Evolutionary conservation across 2,888 invertebrate genomes (phyloP), one percentile per base, ranked within the genome.

Genomic region (Notodonta dromedarius): DNA sequence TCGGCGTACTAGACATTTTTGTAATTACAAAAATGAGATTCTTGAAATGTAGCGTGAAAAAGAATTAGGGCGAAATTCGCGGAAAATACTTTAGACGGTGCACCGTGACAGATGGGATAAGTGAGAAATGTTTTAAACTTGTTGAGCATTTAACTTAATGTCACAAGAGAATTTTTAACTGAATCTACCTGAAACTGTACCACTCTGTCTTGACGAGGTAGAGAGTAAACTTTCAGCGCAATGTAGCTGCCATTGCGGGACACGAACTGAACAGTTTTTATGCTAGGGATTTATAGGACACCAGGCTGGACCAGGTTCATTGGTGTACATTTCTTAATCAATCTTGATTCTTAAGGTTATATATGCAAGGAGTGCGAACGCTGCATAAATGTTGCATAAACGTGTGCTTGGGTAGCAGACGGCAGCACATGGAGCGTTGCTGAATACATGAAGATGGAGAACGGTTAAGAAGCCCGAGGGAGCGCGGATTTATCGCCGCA

Each of bases 1-100:
- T 91, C 88, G 91, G 86, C 88, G 91, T 90, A 90, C 90, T 91
- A 91, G 93, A 93, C 93, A 92, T 93, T 93, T 93, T 93, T 93
- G 93, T 93, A 93, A 93, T 93, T 93, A 93, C 93, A 91, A 93
- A 93, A 93, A 93, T 93, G 93, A 91, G 93, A 92, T 92, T 93
- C 91, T 89, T 90, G 92, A 93, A 93, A 93, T 93, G 93, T 93
- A 93, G 91, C 93, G 93, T 93, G 91, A 93, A 91, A 91, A 93
- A 92, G 92, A 91, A 93, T 93, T 92, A 87, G 92, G 85, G 89
- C 79, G 85, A 84, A 87, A 80, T 86, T 85, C 83, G 86, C 86
- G 89, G 89, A 84, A 89, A 90, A 90, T 88, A 81, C 85, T 87
- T 86, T 71, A 80, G 83, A 84, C 79, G 85, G 80, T 83, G 79